phyloP scores from a whole-genome alignment of 2,113 vertebrate species.

The human (Homo sapiens) region DNA sequence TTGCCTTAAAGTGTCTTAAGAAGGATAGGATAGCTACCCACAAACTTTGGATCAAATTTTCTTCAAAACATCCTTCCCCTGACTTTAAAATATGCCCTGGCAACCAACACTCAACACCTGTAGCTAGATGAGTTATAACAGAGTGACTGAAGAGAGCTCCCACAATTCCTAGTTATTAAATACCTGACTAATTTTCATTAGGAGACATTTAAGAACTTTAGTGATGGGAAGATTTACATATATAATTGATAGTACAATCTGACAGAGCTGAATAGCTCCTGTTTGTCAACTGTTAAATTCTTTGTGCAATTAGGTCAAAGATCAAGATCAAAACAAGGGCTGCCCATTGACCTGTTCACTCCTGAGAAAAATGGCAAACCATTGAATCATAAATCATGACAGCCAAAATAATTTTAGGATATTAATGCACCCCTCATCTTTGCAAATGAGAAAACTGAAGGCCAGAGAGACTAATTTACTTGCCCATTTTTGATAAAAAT shows the following conservation, averaged over 20 bases:
- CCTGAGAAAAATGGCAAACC: not conserved
- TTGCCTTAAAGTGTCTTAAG: not conserved
- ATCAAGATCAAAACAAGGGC: conserved; percentile 62
- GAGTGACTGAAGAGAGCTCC: not conserved
- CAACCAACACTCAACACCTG: not conserved
- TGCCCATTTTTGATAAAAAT: conserved; percentile 32
- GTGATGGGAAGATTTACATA: not conserved
- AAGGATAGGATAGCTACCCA: not conserved
- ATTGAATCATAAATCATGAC: not conserved
- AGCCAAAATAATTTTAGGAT: not conserved
- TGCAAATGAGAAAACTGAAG: not conserved
- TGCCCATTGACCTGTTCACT: not conserved
- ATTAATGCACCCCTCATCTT: not conserved
- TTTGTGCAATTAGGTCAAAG: conserved; percentile 54
- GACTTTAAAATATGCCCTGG: not conserved
- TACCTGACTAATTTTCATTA: not conserved
- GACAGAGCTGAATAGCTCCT: not conserved
- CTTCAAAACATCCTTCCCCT: not conserved
- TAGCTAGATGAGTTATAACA: not conserved
- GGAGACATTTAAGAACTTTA: not conserved
- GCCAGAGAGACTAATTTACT: not conserved
- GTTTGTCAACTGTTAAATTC: conserved; percentile 73
- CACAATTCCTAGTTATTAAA: not conserved
- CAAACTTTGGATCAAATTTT: not conserved
- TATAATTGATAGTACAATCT: not conserved